phyloP scores from a whole-genome alignment of 1,140 invertebrate species.

The Chionoecetes opilio region DNA sequence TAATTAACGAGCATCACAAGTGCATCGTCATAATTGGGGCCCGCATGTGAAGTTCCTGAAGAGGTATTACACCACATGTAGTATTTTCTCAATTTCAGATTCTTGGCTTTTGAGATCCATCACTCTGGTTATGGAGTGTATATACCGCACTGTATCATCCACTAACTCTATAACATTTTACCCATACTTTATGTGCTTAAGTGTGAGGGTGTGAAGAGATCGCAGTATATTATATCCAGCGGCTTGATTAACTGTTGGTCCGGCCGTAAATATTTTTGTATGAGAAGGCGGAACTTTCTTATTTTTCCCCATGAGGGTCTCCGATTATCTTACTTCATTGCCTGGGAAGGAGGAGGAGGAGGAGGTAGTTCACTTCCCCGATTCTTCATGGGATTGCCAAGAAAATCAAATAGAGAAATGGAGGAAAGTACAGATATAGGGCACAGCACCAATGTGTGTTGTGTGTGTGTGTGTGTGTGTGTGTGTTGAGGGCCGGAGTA shows the following conservation, averaged over 20 bases:
- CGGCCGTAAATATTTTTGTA: neutral
- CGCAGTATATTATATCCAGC: neutral
- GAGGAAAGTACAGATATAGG: neutral
- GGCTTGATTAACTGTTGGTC: neutral
- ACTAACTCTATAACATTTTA: neutral
- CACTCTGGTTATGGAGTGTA: neutral
- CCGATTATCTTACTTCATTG: neutral
- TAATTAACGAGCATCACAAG: neutral
- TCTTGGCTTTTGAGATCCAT: neutral
- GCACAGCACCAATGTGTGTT: neutral
- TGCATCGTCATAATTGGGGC: neutral
- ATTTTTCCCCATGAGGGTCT: neutral
- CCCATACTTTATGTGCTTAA: no score
- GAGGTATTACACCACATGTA: neutral
- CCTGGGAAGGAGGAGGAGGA: neutral
- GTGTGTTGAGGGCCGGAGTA: slow-evolving; percentile 4
- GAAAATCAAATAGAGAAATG: neutral
- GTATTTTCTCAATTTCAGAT: neutral
- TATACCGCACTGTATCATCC: neutral
- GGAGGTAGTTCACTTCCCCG: no score
- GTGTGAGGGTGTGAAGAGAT: neutral
- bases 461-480: neutral
- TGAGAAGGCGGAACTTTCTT: neutral
- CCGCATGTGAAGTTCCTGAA: neutral
- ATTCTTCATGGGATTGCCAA: no score